phyloP scores from a whole-genome alignment of 2,113 vertebrate species.

The Equus quagga region DNA sequence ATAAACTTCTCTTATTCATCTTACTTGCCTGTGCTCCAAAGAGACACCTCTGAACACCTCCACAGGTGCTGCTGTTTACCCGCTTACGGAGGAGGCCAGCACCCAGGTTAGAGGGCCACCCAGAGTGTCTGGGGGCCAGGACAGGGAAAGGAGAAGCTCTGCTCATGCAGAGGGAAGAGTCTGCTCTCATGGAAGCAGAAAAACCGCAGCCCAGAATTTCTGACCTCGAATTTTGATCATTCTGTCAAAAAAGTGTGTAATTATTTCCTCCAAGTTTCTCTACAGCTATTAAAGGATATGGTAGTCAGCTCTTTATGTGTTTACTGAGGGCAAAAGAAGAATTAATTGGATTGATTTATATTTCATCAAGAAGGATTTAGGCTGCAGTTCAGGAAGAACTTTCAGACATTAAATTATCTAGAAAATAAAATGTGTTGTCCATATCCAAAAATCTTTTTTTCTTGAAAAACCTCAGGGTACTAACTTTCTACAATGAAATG shows the following conservation, averaged over 20 bases:
- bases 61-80: no score
- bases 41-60: not conserved
- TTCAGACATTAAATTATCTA: conserved; percentile 2
- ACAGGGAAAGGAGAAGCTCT: fast-evolving
- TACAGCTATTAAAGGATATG: not conserved
- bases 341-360: not conserved
- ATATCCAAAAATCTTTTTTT: not conserved
- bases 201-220: not conserved
- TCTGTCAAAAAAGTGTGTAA: not conserved
- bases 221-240: not conserved
- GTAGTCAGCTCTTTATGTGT: not conserved
- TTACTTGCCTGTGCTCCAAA: not conserved
- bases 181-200: not conserved
- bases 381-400: not conserved
- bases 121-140: not conserved
- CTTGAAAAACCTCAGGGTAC: not conserved
- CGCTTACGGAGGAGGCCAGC: fast-evolving
- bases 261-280: not conserved
- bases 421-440: not conserved
- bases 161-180: not conserved
- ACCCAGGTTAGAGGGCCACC: not conserved
- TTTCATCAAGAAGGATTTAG: not conserved
- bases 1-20: not conserved
- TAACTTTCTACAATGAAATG: not conserved
- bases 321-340: not conserved